Base-by-base conservation (phyloP, 1,140 invertebrate genomes). In the Lerema accius region DNA sequence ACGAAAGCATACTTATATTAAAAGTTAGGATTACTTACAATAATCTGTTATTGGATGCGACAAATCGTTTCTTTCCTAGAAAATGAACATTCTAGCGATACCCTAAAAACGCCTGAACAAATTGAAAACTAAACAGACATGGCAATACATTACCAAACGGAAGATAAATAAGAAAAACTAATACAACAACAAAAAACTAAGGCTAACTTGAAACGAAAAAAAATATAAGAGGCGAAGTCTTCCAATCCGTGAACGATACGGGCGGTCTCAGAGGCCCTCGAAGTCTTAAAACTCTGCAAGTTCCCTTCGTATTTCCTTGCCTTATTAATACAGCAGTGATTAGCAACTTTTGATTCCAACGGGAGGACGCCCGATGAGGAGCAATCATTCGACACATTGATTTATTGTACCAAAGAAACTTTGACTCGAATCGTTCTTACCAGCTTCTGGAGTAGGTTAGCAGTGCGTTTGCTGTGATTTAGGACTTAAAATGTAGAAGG, bases 361-460 rank as follows among this genome's bases (percentile, higher is more conserved):
- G 78, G 75, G 63, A 63, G 55, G 66, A 75, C 48, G 69, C 67
- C 62, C 71, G 69, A 80, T 81, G 80, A 86, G 75, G 70, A 84
- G 80, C 80, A 82, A 86, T 86, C 82, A 85, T 84, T 84, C 76
- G 79, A 84, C 84, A 84, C 81, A 84, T 86, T 86, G 84, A 86
- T 86, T 86, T 86, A 86, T 86, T 86, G 84, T 86, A 77, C 67
- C 73, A 63, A 51, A 42, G 45, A 69, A 78, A 78, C 48, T 80
- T 77, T 69, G 6, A 39, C 68, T 68, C 58, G 67, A 69, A 50
- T 71, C 63, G 65, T 72, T 64, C 55, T 69, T 63, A 49, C 45
- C 64, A 83, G 81, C 63, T 82, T 84, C 63, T 43, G 61, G 63
- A 66, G 46, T 23, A 49, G 58, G 43, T 16, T 50, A 28, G 14